Evolutionary conservation across 2,888 invertebrate species (phyloP).

Genomic region (Exephanes ischioxanthus): DNA sequence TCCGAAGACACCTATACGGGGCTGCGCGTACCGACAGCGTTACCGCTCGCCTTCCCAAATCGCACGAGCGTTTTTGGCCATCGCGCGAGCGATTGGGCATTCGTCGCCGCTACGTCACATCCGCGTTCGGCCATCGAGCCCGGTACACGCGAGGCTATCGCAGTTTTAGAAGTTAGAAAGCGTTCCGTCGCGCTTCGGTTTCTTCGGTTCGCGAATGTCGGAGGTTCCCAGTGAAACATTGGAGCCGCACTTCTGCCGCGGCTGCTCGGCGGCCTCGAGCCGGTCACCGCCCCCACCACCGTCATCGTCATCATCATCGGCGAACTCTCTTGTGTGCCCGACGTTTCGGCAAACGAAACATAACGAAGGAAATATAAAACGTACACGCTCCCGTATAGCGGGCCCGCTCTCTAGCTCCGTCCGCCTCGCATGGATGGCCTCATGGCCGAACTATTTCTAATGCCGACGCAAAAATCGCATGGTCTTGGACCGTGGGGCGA

Average conservation of each 20-base stretch:
- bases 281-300: slow-evolving; percentile 77
- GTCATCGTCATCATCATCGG: slow-evolving; percentile 31
- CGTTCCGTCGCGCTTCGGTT: slow-evolving; percentile 63
- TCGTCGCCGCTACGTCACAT: slow-evolving; percentile 72
- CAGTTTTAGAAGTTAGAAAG: slow-evolving; percentile 74
- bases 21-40: no score
- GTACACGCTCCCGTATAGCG: not conserved
- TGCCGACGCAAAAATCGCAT: slow-evolving; percentile 69
- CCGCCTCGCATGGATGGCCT: slow-evolving; percentile 65
- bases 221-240: slow-evolving; percentile 58
- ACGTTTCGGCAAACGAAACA: slow-evolving; percentile 33
- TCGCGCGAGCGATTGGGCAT: not conserved
- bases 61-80: slow-evolving; percentile 14
- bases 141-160: slow-evolving; percentile 32
- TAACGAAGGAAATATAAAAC: slow-evolving; percentile 24
- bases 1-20: not conserved
- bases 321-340: slow-evolving; percentile 30
- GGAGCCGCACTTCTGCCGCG: not conserved
- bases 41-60: slow-evolving; percentile 2
- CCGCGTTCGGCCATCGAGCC: slow-evolving; percentile 71
- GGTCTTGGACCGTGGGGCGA: not conserved
- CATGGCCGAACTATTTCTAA: slow-evolving; percentile 80
- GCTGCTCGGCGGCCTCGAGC: slow-evolving; percentile 74
- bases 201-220: slow-evolving; percentile 65
- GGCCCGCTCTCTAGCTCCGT: slow-evolving; percentile 2